Evolutionary conservation across 2,797 vertebrate species (phyloP).

Genomic region (Anas bernieri): DNA sequence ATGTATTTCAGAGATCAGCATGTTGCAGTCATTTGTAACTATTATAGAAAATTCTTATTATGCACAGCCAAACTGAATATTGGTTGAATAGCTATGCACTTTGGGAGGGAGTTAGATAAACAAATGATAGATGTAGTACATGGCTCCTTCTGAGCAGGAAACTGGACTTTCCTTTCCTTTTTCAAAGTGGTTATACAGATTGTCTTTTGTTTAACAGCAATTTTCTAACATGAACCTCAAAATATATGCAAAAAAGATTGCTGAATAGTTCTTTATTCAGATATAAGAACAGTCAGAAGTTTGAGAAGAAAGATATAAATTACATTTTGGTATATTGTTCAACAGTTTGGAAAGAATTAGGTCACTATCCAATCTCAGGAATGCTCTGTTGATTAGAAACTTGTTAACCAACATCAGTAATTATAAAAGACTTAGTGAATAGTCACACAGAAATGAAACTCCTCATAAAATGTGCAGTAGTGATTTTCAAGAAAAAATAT

Average conservation of each 20-base stretch:
- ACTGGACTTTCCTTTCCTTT: background rate
- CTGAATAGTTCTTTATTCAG: background rate
- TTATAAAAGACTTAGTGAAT: background rate
- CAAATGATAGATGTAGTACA: background rate
- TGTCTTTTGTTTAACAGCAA: background rate
- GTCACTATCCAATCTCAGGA: background rate
- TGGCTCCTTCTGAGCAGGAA: background rate
- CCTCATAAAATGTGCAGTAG: background rate
- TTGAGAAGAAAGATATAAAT: background rate
- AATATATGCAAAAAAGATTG: background rate
- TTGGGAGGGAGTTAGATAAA: background rate
- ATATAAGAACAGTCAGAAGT: background rate
- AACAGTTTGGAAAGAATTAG: background rate
- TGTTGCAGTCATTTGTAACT: background rate
- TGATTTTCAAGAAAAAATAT: background rate
- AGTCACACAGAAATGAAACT: background rate
- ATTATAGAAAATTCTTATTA: background rate
- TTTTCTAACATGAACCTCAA: background rate
- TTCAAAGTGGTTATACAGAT: background rate
- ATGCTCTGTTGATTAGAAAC: background rate
- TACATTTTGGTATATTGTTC: background rate
- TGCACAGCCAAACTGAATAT: background rate
- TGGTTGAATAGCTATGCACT: background rate
- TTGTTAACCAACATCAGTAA: background rate
- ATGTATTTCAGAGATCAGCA: background rate